Evolutionary conservation across 2,888 invertebrate genomes (phyloP).

Genomic region (Patella caerulea): DNA sequence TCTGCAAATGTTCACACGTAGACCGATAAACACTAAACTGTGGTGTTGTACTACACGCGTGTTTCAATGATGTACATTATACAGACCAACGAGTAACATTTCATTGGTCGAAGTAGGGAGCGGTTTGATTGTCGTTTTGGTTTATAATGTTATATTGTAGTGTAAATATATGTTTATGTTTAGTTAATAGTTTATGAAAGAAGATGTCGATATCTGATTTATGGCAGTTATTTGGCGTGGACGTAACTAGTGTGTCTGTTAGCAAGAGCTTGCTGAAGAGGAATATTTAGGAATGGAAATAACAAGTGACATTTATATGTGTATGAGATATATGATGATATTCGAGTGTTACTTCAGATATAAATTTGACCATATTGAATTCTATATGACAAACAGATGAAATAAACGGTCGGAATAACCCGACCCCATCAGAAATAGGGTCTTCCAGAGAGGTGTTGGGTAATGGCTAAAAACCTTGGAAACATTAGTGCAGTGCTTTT

Average conservation of each 20-base stretch:
- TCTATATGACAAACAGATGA: background rate
- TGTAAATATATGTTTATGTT: slow-evolving; percentile 3
- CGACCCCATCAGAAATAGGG: no score
- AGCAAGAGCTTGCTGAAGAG: no score
- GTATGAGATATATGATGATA: slow-evolving; percentile 6
- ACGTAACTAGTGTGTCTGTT: background rate
- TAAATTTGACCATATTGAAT: background rate
- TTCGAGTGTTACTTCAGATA: slow-evolving; percentile 6
- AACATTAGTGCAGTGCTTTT: slow-evolving; percentile 1
- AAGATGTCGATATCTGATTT: background rate
- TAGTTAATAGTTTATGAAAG: background rate
- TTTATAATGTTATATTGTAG: background rate
- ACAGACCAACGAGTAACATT: background rate
- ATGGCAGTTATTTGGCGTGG: slow-evolving; percentile 7
- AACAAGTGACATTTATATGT: slow-evolving; percentile 7
- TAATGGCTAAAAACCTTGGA: background rate
- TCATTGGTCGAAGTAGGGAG: slow-evolving; percentile 1
- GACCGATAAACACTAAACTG: no score
- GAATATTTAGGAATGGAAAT: background rate
- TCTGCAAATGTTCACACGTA: no score
- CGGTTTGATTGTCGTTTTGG: background rate
- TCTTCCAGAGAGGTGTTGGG: background rate
- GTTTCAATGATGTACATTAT: no score
- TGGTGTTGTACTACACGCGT: no score
- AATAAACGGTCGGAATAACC: background rate